Percentiles rank a stretch among this genome's conserved stretches.
These are phyloP conservation scores for Leucozona laternaria DNA, from an alignment of 2,888 invertebrate genomes.

Conservation along the genomic window DNA sequence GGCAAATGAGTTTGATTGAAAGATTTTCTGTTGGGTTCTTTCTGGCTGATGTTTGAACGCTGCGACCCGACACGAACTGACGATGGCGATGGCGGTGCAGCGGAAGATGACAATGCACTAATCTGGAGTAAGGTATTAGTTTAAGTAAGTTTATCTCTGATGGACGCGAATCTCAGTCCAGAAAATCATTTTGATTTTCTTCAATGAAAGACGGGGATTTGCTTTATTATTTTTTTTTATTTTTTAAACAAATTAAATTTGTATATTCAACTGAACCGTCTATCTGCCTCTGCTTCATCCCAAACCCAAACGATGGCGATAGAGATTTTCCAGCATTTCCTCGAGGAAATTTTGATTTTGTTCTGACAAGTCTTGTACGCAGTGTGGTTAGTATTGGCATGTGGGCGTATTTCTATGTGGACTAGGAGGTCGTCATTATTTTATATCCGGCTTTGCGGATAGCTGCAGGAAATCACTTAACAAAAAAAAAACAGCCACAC, in stretches of 20 bases:
- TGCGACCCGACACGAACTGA: constrained; percentile 52
- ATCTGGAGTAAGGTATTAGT: constrained; percentile 29
- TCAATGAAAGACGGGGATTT: constrained; percentile 4
- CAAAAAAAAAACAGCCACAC: background rate
- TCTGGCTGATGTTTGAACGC: constrained; percentile 34
- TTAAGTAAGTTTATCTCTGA: constrained; percentile 41
- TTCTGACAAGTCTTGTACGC: constrained; percentile 59
- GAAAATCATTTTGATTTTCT: constrained; percentile 12
- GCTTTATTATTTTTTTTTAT: background rate
- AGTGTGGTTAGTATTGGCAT: constrained; percentile 50
- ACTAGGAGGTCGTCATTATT: constrained; percentile 53
- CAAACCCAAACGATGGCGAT: background rate
- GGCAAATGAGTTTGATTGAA: constrained; percentile 74
- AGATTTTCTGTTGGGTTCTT: constrained; percentile 47
- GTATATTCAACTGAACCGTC: constrained; percentile 26
- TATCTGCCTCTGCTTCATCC: background rate
- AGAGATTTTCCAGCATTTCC: constrained; percentile 51
- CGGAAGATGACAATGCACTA: constrained; percentile 54
- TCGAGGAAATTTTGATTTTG: constrained; percentile 59
- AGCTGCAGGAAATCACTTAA: background rate
- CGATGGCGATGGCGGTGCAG: background rate
- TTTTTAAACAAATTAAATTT: constrained; percentile 40
- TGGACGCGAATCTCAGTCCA: constrained; percentile 18
- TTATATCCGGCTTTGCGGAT: constrained; percentile 54
- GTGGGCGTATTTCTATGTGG: constrained; percentile 46